phyloP scores from a whole-genome alignment of 2,797 vertebrate species.

The Microtus californicus region DNA sequence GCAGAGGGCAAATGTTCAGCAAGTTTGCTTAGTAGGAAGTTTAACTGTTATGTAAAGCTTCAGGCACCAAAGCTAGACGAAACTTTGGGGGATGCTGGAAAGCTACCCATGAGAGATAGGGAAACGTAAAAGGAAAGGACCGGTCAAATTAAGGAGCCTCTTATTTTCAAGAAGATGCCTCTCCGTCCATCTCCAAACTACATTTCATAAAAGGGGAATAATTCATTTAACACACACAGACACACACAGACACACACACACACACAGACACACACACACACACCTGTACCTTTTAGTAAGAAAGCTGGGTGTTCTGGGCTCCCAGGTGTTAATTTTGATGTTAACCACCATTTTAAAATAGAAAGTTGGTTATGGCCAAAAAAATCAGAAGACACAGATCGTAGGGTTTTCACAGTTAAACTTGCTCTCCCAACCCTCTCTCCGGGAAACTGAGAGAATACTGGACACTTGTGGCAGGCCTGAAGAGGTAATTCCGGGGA shows the following conservation, averaged over 20 bases:
- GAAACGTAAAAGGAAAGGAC: neutral
- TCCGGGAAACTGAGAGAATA: neutral
- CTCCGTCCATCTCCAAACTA: slow-evolving; percentile 23
- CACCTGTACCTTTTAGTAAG: neutral
- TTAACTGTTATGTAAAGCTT: neutral
- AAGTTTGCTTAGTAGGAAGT: neutral
- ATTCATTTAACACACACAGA: neutral
- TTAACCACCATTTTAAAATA: neutral
- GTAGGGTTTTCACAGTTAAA: neutral
- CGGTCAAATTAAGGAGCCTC: neutral
- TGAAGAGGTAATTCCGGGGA: neutral
- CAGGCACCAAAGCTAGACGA: neutral
- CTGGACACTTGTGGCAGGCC: neutral
- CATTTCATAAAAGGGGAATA: no score
- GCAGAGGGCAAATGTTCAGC: neutral
- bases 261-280: neutral
- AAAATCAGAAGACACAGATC: neutral
- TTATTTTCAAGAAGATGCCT: neutral
- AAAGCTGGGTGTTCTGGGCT: neutral
- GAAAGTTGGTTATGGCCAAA: neutral
- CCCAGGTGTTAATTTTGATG: slow-evolving; percentile 29
- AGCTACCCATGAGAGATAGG: neutral
- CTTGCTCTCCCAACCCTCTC: no score
- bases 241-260: neutral
- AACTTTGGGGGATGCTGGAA: neutral